Percentiles rank a stretch among this genome's conserved stretches.
Evolutionary conservation across 2,888 invertebrate genomes (phyloP).

Genomic region (Ennomos erosarius): DNA sequence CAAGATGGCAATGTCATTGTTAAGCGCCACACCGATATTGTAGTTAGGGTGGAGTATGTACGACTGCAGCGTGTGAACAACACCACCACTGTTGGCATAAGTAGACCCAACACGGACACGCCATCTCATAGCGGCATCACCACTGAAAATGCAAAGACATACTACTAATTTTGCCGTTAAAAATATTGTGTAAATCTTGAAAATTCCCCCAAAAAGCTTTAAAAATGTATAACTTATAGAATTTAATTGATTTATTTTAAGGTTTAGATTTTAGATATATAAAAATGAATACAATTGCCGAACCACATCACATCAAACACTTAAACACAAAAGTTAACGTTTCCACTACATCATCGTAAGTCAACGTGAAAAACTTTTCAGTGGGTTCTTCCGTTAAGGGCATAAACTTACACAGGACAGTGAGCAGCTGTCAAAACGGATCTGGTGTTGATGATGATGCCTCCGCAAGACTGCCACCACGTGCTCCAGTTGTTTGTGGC

Average conservation of each 20-base stretch:
- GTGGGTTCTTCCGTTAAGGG: too few relatives aligned
- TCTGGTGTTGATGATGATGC: conserved; percentile 45
- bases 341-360: too few relatives aligned
- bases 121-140: conserved; percentile 38
- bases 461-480: conserved; percentile 46
- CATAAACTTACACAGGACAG: conserved; percentile 26
- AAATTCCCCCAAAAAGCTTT: too few relatives aligned
- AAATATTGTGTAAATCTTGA: too few relatives aligned
- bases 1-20: conserved; percentile 58
- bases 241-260: too few relatives aligned
- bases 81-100: conserved; percentile 48
- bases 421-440: conserved; percentile 47
- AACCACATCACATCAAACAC: too few relatives aligned
- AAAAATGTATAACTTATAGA: too few relatives aligned
- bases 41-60: conserved; percentile 22
- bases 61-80: conserved; percentile 4
- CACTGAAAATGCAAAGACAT: conserved; percentile 14
- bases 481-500: conserved; percentile 31
- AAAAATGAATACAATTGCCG: too few relatives aligned
- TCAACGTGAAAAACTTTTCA: too few relatives aligned
- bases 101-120: conserved; percentile 47
- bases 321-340: too few relatives aligned
- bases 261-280: too few relatives aligned
- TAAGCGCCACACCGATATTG: not conserved
- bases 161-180: too few relatives aligned